Conservation (phyloP, 2,113 vertebrate species). For the Solea senegalensis region DNA sequence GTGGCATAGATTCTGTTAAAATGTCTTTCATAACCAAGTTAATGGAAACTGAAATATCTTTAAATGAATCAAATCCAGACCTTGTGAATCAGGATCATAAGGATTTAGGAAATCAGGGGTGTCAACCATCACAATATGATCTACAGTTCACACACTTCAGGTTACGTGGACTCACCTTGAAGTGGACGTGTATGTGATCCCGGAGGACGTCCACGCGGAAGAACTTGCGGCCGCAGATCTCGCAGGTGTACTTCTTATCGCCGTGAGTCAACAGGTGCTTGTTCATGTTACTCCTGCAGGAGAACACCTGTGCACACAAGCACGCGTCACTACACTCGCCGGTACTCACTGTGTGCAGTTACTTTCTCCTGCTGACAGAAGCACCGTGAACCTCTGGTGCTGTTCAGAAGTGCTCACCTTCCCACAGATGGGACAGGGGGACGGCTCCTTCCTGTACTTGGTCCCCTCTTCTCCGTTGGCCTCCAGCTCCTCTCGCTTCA, state of each 20-base stretch:
- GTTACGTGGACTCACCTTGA: conserved; percentile 85
- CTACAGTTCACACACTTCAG: too few species aligned
- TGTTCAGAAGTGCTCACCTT: conserved; percentile 82
- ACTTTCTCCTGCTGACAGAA: neutral
- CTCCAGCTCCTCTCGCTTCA: conserved; percentile 94
- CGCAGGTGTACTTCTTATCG: conserved; percentile 99
- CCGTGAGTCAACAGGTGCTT: conserved; percentile 98
- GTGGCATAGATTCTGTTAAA: too few species aligned
- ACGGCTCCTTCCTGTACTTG: conserved; percentile 97
- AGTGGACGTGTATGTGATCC: conserved; percentile 99
- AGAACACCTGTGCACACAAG: conserved; percentile 88
- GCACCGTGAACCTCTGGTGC: neutral
- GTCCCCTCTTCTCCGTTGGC: conserved; percentile 87
- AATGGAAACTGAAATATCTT: too few species aligned
- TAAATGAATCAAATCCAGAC: too few species aligned
- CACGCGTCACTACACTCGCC: neutral
- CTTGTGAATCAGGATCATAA: too few species aligned
- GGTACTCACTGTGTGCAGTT: neutral
- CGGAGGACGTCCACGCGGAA: conserved; percentile 97
- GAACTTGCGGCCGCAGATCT: conserved; percentile 98
- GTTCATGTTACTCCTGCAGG: conserved; percentile 99
- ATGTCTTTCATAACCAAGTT: too few species aligned
- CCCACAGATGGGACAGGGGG: conserved; percentile 93
- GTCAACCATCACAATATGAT: too few species aligned
- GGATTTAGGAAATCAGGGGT: too few species aligned